Evolutionary conservation across 2,113 vertebrate species (phyloP).

Genomic region (Cryptomyrus ogoouensis): DNA sequence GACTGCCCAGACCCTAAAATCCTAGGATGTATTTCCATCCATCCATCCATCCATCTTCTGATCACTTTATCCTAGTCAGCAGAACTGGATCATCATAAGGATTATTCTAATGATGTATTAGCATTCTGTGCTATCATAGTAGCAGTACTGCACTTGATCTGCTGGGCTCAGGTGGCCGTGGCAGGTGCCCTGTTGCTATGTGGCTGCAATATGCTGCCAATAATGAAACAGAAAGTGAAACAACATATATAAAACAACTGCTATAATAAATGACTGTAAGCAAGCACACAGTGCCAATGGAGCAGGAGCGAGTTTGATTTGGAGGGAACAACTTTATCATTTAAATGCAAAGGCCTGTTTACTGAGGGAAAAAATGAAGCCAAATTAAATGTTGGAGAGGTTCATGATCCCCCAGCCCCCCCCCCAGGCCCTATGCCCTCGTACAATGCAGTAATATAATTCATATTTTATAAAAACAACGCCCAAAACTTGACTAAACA

Average conservation of each 20-base stretch:
- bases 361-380: background rate
- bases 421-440: background rate
- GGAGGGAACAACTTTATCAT: background rate
- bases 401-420: background rate
- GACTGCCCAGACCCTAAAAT: background rate
- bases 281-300: background rate
- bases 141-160: background rate
- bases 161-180: background rate
- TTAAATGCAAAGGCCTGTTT: background rate
- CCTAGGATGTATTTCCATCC: background rate
- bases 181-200: background rate
- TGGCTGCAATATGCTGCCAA: background rate
- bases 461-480: background rate
- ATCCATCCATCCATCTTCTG: background rate
- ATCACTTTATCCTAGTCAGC: background rate
- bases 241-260: background rate
- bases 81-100: background rate
- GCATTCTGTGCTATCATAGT: background rate
- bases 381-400: background rate
- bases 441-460: background rate
- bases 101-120: background rate
- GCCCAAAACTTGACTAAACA: background rate
- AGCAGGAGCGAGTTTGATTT: background rate
- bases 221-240: background rate
- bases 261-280: background rate